Base-by-base conservation (phyloP, 2,113 vertebrate genomes). In the Agelaius tricolor region DNA sequence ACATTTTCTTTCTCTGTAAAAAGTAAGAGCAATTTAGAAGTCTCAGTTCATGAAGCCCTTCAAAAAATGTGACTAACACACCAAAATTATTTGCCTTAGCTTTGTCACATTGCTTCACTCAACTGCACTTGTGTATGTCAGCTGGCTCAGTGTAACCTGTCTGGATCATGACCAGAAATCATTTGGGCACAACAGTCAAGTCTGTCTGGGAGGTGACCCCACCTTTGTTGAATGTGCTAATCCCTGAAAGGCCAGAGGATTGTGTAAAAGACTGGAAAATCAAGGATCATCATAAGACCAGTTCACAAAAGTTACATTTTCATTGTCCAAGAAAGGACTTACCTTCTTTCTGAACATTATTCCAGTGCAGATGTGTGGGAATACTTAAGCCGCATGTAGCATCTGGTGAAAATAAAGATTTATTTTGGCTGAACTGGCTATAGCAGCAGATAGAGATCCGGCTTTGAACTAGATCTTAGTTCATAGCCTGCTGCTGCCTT, bases 401-500 rank as follows among this genome's bases (percentile, higher is more conserved):
- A 94, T 94, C 87, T 96, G 92, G 76, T 96, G 93, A 96, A 96
- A 95, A 95, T 86, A 97, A 96, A 96, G 85, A 92, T 96, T 96
- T 97, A 80, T 92, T 97, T 97, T 97, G 96, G 94, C 93, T 90
- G 79, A 92, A 85, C 83, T 84, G 47, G 35, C 26, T 63, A 65
- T 88, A 86, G 95, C 90, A 94, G 47, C 89, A 95, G 92, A 97
- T 93, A 96, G 85, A 86, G 44, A 94, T 84, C 73, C 14, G 0
- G 37, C 95, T 97, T 97, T 97, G 96, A 96, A 97, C 93, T 92
- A 96, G 85, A 90, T 95, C 88, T 96, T 77, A 96, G 90, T 96
- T 96, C 92, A 84, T 92, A 96, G 90, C 90, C 92, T 95, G 79
- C 83, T 93, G 90, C 79, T 94, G 61, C 90, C 80, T 93, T 88